phyloP scores from a whole-genome alignment of 2,888 invertebrate species.

The Hoplodrina ambigua region DNA sequence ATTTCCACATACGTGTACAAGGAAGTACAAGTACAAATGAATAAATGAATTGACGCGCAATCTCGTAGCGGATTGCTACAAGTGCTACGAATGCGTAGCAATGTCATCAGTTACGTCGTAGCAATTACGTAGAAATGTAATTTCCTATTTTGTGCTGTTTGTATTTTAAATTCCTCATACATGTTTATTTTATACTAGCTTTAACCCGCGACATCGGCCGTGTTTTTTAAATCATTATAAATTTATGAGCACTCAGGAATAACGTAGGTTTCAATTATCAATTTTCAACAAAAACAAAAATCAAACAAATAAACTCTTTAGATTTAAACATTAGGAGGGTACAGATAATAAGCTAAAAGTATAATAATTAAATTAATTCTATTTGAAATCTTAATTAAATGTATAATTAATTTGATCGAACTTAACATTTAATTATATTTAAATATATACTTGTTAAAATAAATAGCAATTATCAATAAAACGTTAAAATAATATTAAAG shows the following conservation, averaged over 20 bases:
- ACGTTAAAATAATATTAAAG: neutral
- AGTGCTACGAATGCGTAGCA: conserved; percentile 45
- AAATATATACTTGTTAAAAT: neutral
- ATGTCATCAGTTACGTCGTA: conserved; percentile 42
- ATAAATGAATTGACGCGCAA: conserved; percentile 29
- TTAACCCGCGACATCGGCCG: no score
- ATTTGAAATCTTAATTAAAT: neutral
- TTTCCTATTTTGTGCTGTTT: conserved; percentile 8
- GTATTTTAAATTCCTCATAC: neutral
- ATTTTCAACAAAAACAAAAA: no score
- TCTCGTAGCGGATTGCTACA: conserved; percentile 34
- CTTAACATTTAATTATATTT: conserved; percentile 1
- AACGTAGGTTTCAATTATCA: no score
- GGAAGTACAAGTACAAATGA: conserved; percentile 18
- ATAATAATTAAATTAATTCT: neutral
- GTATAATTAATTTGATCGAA: conserved; percentile 1
- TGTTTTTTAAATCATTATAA: no score
- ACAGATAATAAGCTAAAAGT: no score
- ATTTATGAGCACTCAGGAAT: no score
- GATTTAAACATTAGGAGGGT: no score
- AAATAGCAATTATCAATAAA: neutral
- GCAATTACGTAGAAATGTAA: conserved; percentile 24
- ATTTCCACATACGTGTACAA: neutral
- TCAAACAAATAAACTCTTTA: no score
- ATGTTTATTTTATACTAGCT: conserved; percentile 1